phyloP scores from a whole-genome alignment of 2,888 invertebrate species.

The Pristionchus maxplancki region DNA sequence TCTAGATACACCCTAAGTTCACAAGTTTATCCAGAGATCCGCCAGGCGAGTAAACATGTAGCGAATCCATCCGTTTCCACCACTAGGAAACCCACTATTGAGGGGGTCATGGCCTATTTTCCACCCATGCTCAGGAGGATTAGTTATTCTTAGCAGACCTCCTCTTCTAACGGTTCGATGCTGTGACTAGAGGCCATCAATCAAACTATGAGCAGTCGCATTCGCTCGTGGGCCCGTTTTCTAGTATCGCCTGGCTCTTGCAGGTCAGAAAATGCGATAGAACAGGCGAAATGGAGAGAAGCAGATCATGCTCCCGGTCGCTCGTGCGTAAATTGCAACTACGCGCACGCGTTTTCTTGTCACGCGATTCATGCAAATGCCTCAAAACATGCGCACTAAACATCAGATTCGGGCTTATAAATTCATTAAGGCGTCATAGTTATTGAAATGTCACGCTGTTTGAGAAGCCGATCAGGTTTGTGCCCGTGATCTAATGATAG shows the following conservation, averaged over 20 bases:
- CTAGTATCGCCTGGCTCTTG: background rate
- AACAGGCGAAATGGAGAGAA: background rate
- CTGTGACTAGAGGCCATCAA: background rate
- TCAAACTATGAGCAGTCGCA: background rate
- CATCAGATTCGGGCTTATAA: background rate
- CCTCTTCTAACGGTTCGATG: background rate
- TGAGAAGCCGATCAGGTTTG: background rate
- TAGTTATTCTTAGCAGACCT: background rate
- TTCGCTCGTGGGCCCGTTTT: background rate
- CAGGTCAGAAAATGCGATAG: background rate
- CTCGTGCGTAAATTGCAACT: background rate
- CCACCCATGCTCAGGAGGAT: background rate
- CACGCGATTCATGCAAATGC: background rate
- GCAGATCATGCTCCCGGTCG: too few relatives aligned
- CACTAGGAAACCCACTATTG: background rate
- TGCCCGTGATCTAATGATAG: conserved; percentile 1
- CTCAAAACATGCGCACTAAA: background rate
- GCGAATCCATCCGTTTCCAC: background rate
- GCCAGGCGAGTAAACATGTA: background rate
- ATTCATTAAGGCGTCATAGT: background rate
- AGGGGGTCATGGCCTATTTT: background rate
- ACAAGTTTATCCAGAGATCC: background rate
- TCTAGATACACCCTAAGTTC: background rate
- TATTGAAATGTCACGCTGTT: background rate
- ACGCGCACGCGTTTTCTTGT: background rate